Base-by-base conservation (phyloP, 1,140 invertebrate genomes). In the Drosophila seguyi region DNA sequence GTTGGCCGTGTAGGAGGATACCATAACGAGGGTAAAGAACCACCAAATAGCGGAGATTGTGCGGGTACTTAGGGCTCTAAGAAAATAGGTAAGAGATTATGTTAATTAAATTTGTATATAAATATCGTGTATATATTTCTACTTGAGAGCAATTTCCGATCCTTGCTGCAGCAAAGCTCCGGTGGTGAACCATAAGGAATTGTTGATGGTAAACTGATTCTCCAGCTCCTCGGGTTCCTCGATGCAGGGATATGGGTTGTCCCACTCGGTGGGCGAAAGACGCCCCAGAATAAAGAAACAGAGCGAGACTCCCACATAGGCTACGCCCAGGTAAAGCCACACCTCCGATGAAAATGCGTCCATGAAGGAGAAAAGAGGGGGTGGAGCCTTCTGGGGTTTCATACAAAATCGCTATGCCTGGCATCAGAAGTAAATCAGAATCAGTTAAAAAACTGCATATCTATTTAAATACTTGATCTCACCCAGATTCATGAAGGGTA, bases 1-100 rank as follows among this genome's bases (percentile, higher is more conserved):
- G 94, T 99, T 99, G 16, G 98, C 98, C 0, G 98, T 99, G 92
- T 99, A 99, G 2, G 97, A 98, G 18, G 97, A 98, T 8, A 98
- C 98, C 93, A 99, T 98, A 61, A 99, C 99, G 13, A 99, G 94
- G 3, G 97, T 98, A 91, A 99, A 99, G 87, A 99, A 97, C 97
- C 97, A 99, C 98, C 98, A 99, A 50, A 96, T 96, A 14, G 95
- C 95, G 0, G 96, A 96, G 58, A 97, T 94, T 62, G 97, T 95
- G 27, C 97, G 94, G 0, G 96, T 97, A 3, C 96, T 96, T 74
- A 96, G 94, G 18, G 96, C 96, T 77, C 96, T 97, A 75, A 44
- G 91, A 53, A 36, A 18, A 29, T 1, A 8, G 25, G 2, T 16
- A 13, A 10, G 13, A 41, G 7, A 22, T 16, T 47, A 27, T 2